Percentiles rank a stretch among this genome's conserved stretches.
These are phyloP conservation scores for Ctenoplectra terminalis DNA, from an alignment of 1,140 invertebrate genomes.

Conservation along the genomic window DNA sequence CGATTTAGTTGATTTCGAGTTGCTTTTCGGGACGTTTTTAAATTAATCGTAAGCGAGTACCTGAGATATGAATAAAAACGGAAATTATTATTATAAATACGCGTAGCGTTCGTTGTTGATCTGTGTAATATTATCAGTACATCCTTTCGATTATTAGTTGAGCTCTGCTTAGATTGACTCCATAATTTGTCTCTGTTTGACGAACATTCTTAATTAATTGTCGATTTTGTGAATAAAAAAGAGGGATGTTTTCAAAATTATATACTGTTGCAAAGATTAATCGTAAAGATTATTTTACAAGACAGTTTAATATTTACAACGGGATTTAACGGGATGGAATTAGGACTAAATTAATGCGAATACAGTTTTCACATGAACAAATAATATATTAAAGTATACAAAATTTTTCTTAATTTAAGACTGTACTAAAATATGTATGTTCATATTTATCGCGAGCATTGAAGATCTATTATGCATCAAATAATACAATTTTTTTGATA, in stretches of 20 bases:
- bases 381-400: conserved; percentile 51
- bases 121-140: background rate
- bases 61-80: background rate
- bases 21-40: background rate
- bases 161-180: background rate
- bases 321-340: conserved; percentile 56
- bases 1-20: background rate
- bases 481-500: conserved; percentile 77
- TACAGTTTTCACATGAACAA: conserved; percentile 48
- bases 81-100: background rate
- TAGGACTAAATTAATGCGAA: conserved; percentile 53
- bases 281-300: background rate
- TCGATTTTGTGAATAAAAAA: background rate
- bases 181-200: background rate
- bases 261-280: too few species aligned
- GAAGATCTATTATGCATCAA: conserved; percentile 14
- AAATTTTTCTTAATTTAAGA: conserved; percentile 45
- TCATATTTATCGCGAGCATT: background rate
- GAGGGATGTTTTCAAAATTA: background rate
- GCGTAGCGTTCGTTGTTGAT: background rate
- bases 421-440: conserved; percentile 27
- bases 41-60: background rate
- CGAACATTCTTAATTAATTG: background rate
- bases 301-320: background rate
- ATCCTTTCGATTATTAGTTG: background rate